Percentiles rank a stretch among this genome's conserved stretches.
phyloP scores from a whole-genome alignment of 1,140 invertebrate species.

The Temnothorax longispinosus region DNA sequence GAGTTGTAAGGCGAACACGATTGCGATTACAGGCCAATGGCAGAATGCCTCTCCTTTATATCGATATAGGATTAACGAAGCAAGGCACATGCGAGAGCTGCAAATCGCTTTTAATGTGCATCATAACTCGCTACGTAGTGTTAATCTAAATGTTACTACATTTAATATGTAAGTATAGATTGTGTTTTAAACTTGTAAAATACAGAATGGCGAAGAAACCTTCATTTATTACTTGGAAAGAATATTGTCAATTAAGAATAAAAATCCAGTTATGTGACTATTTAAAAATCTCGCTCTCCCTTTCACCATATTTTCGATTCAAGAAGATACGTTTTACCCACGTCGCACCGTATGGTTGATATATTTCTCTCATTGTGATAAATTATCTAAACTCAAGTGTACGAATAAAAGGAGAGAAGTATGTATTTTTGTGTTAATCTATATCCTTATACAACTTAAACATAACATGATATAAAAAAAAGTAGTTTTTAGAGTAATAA shows the following conservation, averaged over 20 bases:
- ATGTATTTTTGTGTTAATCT: background rate
- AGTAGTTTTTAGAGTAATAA: background rate
- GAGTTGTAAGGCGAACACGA: slow-evolving; percentile 12
- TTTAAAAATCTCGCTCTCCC: slow-evolving; percentile 53
- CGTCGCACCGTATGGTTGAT: slow-evolving; percentile 61
- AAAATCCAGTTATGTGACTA: slow-evolving; percentile 55
- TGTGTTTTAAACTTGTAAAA: slow-evolving; percentile 71
- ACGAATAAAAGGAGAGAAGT: slow-evolving; percentile 71
- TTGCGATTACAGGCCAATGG: slow-evolving; percentile 28
- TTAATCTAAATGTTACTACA: slow-evolving; percentile 74
- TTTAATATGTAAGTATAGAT: slow-evolving; percentile 73
- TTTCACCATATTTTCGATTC: slow-evolving; percentile 49
- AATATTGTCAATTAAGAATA: slow-evolving; percentile 73
- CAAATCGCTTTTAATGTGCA: slow-evolving; percentile 74
- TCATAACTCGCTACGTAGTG: slow-evolving; percentile 74
- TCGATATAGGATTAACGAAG: background rate
- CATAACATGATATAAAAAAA: background rate
- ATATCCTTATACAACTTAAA: background rate
- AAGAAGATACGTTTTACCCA: slow-evolving; percentile 53
- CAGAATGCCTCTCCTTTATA: slow-evolving; percentile 21
- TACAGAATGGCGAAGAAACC: slow-evolving; percentile 16
- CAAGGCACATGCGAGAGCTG: slow-evolving; percentile 42
- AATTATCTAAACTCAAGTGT: slow-evolving; percentile 66
- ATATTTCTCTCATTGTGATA: slow-evolving; percentile 73
- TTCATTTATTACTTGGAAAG: slow-evolving; percentile 63